Conservation (phyloP, 92 coral and sea anemone species). For the Zoanthus sociatus region DNA sequence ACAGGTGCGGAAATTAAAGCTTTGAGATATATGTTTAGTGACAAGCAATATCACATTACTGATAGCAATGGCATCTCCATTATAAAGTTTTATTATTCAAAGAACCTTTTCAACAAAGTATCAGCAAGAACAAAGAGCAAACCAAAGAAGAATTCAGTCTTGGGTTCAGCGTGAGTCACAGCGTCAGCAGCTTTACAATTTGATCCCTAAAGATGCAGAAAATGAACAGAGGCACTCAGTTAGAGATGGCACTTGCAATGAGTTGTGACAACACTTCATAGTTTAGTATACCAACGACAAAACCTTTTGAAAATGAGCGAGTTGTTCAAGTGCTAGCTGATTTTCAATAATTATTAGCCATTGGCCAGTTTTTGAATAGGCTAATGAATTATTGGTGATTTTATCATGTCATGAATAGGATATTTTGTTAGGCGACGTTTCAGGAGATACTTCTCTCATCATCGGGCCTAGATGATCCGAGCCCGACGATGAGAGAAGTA, state of each 20-base stretch:
- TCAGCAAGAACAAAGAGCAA: background rate
- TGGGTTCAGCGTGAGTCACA: slow-evolving; percentile 19
- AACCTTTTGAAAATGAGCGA: too few relatives aligned
- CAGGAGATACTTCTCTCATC: too few relatives aligned
- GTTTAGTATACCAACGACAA: background rate
- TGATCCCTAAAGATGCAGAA: slow-evolving; percentile 25
- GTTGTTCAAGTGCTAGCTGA: too few relatives aligned
- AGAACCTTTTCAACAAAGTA: background rate
- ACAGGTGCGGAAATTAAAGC: too few relatives aligned
- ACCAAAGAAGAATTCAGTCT: background rate
- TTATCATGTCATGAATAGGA: too few relatives aligned
- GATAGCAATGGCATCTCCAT: background rate
- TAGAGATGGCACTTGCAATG: slow-evolving; percentile 42
- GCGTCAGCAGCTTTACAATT: slow-evolving; percentile 23
- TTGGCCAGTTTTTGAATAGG: too few relatives aligned
- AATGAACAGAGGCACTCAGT: slow-evolving; percentile 13
- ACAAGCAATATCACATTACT: background rate
- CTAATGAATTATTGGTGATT: too few relatives aligned
- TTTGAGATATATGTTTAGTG: background rate
- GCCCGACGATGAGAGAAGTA: too few relatives aligned
- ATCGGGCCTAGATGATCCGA: too few relatives aligned
- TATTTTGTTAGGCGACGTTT: too few relatives aligned
- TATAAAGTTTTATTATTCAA: background rate
- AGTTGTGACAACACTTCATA: background rate
- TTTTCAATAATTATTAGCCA: too few relatives aligned